These are phyloP conservation scores for Anthrax anthrax DNA, from an alignment of 2,888 invertebrate species.

Conservation along the genomic window DNA sequence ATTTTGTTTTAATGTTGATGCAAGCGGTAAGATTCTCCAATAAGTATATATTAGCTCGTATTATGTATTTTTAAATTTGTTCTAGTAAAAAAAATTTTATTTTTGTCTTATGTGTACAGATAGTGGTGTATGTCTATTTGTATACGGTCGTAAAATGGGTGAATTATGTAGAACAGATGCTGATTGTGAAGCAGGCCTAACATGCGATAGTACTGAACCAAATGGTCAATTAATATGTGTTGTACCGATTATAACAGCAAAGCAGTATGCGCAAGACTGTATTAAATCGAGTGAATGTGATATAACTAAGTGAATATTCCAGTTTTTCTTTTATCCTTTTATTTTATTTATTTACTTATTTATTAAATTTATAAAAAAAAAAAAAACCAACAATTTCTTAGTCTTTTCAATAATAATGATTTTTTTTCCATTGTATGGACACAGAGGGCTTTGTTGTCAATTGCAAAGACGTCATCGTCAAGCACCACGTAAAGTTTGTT, in stretches of 20 bases:
- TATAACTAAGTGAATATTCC: constrained; percentile 38
- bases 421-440: neutral
- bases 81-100: too few relatives aligned
- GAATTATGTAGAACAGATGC: constrained; percentile 69
- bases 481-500: constrained; percentile 74
- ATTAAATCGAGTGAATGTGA: constrained; percentile 72
- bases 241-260: constrained; percentile 58
- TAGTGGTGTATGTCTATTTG: constrained; percentile 49
- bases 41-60: too few relatives aligned
- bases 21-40: too few relatives aligned
- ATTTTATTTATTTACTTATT: neutral
- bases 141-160: constrained; percentile 61
- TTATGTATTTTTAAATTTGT: too few relatives aligned
- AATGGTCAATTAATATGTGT: constrained; percentile 57
- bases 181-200: constrained; percentile 70
- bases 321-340: neutral
- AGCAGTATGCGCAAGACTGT: constrained; percentile 76
- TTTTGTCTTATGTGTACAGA: constrained; percentile 27
- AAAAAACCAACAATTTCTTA: neutral
- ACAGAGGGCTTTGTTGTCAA: constrained; percentile 73
- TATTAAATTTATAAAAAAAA: neutral
- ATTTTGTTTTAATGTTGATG: constrained; percentile 47
- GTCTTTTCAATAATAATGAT: neutral
- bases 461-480: constrained; percentile 73
- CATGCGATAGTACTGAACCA: constrained; percentile 45